phyloP scores from a whole-genome alignment of 2,797 vertebrate genomes.

The Sebastes iracundus region DNA sequence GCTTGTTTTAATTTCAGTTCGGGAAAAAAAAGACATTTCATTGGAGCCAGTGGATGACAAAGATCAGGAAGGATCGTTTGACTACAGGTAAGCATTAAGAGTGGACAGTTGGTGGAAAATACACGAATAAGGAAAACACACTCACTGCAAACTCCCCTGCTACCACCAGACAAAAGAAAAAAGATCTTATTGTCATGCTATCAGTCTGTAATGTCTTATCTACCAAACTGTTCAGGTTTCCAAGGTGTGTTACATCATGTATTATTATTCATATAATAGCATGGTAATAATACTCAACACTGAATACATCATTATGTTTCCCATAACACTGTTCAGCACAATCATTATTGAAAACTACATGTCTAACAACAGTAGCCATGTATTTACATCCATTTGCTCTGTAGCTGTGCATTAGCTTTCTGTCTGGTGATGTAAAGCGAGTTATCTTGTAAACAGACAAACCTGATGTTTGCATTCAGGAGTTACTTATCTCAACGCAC shows the following conservation, averaged over 20 bases:
- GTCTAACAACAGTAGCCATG: not conserved
- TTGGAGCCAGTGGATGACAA: conserved; percentile 91
- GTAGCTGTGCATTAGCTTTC: conserved; percentile 40
- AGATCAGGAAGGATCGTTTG: conserved; percentile 94
- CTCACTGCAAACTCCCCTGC: not conserved
- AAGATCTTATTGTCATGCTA: not conserved
- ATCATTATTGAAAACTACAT: not conserved
- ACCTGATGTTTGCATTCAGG: not conserved
- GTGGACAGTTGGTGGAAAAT: not conserved
- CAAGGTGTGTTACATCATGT: not conserved
- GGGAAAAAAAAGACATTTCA: conserved; percentile 93
- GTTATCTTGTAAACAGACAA: not conserved
- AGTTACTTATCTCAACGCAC: not conserved
- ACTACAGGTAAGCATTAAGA: conserved; percentile 88
- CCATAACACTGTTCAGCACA: conserved; percentile 26
- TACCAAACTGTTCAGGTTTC: not conserved
- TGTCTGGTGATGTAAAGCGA: conserved; percentile 5
- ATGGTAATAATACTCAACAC: conserved; percentile 23
- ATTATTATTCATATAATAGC: not conserved
- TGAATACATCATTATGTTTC: not conserved
- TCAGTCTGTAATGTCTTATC: not conserved
- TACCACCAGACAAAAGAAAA: not conserved
- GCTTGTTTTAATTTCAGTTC: conserved; percentile 79
- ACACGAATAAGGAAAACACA: not conserved
- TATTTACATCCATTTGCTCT: conserved; percentile 51